Evolutionary conservation across 2,888 invertebrate genomes (phyloP), one percentile per base, ranked within the genome.

Genomic region (Thecophora atra): DNA sequence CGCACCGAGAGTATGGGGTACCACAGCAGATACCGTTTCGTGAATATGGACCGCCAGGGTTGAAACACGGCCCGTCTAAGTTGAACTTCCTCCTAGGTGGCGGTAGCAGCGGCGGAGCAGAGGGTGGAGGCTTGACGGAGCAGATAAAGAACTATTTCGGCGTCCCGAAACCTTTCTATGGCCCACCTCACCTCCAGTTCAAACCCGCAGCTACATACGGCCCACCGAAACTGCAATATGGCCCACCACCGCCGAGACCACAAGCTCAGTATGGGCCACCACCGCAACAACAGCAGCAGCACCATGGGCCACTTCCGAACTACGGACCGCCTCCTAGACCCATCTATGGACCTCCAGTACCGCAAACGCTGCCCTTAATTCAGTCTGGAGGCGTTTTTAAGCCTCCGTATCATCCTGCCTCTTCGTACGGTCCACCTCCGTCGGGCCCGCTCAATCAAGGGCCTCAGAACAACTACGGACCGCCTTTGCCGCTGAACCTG

Each of bases 41-140:
- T 37, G 85, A 86, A 67, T 86, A 86, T 68, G 85, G 86, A 0
- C 83, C 85, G 2, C 86, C 86, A 0, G 79, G 83, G 0, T n/a
- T 83, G 0, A 86, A 86, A 72, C 89, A 89, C 78, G 89, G 88
- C 0, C 86, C 88, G 1, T 89, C 89, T 0, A 88, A 87, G 77
- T 81, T 87, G 0, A 83, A 87, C 56, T 88, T 88, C 66, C 73
- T 37, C 86, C 88, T 7, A 84, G 89, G 72, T 85, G 89, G 17
- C 30, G 71, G 54, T 69, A 70, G 24, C 1, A 44, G 62, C 19
- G 28, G n/a, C 19, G 60, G 67, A 0, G 66, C 71, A 1, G 75
- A 77, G 24, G 76, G 76, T 5, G 76, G 77, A 7, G 79, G 80
- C 2, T 77, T 86, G 8, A 80, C 83, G 42, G 86, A 86, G n/a